A percentile compares a stretch with the other conserved stretches of the same genome.
These are phyloP conservation scores for Drosophila gunungcola DNA, from an alignment of 1,140 invertebrate genomes.

Conservation along the genomic window DNA sequence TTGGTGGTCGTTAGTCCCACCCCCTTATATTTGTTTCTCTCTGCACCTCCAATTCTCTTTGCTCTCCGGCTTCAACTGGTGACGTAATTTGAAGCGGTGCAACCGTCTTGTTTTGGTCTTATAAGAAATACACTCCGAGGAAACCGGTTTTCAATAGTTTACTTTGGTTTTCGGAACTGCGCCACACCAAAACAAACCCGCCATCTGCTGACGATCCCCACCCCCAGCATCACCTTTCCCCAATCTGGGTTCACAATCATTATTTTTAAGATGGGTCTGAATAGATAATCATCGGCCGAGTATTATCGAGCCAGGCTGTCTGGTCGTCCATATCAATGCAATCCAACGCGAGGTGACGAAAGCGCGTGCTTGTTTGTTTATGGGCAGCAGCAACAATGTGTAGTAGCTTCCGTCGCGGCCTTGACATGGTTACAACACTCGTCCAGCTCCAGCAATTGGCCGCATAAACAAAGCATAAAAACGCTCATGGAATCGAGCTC, in stretches of 20 bases:
- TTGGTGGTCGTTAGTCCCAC: neutral
- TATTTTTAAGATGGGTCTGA: conserved; percentile 10
- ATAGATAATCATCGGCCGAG: conserved; percentile 16
- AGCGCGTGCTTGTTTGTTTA: conserved; percentile 28
- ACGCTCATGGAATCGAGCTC: conserved; percentile 32
- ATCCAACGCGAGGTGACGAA: conserved; percentile 27
- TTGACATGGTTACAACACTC: conserved; percentile 77
- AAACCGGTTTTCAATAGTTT: conserved; percentile 65
- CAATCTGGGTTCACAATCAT: conserved; percentile 2
- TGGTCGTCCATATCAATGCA: conserved; percentile 56
- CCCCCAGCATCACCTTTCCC: neutral
- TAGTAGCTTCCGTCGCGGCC: conserved; percentile 53
- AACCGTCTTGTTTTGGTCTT: conserved; percentile 74
- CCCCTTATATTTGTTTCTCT: conserved; percentile 10
- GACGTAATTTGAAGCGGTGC: conserved; percentile 69
- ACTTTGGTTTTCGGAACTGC: conserved; percentile 57
- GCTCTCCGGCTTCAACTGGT: conserved; percentile 34
- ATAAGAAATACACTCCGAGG: conserved; percentile 57
- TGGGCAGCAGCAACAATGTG: conserved; percentile 25
- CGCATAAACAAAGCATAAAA: conserved; percentile 34
- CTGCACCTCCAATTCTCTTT: neutral
- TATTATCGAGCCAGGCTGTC: conserved; percentile 11
- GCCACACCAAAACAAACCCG: conserved; percentile 72
- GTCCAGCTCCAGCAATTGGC: conserved; percentile 35
- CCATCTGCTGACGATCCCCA: conserved; percentile 31